These are phyloP conservation scores for Gari tellinella DNA, from an alignment of 2,888 invertebrate species.

Conservation along the genomic window DNA sequence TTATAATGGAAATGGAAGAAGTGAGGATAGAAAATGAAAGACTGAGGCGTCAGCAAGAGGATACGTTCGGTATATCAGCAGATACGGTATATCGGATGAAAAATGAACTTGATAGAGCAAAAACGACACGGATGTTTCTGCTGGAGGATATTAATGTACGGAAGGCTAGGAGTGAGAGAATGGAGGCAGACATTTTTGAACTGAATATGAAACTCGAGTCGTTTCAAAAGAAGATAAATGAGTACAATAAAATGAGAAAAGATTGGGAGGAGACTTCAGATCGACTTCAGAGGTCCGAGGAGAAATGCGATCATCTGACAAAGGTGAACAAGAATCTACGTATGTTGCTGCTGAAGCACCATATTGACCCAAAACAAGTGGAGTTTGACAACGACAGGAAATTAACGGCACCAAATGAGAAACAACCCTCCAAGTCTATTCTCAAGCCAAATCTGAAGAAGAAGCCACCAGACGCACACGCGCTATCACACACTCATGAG, in stretches of 20 bases:
- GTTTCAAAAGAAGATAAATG: conserved; percentile 49
- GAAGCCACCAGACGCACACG: conserved; percentile 40
- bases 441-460: conserved; percentile 25
- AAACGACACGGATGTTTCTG: conserved; percentile 48
- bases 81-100: conserved; percentile 59
- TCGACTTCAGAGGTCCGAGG: conserved; percentile 30
- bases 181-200: conserved; percentile 61
- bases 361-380: conserved; percentile 56
- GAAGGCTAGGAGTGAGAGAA: conserved; percentile 54
- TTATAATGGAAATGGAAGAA: conserved; percentile 51
- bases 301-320: conserved; percentile 51
- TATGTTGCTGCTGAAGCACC: conserved; percentile 49
- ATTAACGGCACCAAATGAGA: conserved; percentile 31
- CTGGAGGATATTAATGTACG: conserved; percentile 59
- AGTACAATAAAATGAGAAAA: conserved; percentile 37
- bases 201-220: conserved; percentile 61
- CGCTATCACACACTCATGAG: conserved; percentile 35
- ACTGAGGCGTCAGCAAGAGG: conserved; percentile 54
- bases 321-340: conserved; percentile 52
- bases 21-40: conserved; percentile 56
- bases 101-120: conserved; percentile 52
- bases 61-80: conserved; percentile 51
- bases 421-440: conserved; percentile 30
- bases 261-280: conserved; percentile 48
- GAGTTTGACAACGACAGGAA: conserved; percentile 53